These are phyloP conservation scores for Synergus japonicus DNA, from an alignment of 2,888 invertebrate species.

Conservation along the genomic window DNA sequence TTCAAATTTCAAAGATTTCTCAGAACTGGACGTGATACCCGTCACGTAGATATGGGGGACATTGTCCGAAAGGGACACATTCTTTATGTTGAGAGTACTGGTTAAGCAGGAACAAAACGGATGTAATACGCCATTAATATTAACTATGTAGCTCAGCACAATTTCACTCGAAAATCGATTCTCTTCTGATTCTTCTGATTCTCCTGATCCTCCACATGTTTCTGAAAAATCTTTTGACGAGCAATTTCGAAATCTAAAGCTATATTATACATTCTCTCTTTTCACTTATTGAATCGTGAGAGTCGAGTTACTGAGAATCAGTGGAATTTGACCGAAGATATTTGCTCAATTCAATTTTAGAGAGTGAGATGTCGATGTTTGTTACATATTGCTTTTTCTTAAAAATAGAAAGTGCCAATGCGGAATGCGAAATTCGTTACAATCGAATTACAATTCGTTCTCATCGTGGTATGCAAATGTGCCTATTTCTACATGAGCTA, in stretches of 20 bases:
- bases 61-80: neutral
- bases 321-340: no score
- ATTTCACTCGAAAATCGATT: no score
- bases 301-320: no score
- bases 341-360: no score
- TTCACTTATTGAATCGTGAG: no score
- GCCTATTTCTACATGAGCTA: neutral
- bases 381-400: neutral
- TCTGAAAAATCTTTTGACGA: no score
- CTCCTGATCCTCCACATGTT: no score
- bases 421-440: neutral
- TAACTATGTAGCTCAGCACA: neutral
- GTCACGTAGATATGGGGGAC: neutral
- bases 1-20: neutral
- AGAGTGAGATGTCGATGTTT: no score
- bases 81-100: neutral
- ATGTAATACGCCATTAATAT: neutral
- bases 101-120: neutral
- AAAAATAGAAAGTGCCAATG: neutral
- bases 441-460: neutral
- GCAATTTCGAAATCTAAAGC: no score
- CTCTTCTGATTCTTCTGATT: no score
- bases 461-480: neutral
- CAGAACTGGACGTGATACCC: neutral
- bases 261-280: no score